These are phyloP conservation scores for Busseola fusca DNA, from an alignment of 2,888 invertebrate genomes.

Conservation along the genomic window DNA sequence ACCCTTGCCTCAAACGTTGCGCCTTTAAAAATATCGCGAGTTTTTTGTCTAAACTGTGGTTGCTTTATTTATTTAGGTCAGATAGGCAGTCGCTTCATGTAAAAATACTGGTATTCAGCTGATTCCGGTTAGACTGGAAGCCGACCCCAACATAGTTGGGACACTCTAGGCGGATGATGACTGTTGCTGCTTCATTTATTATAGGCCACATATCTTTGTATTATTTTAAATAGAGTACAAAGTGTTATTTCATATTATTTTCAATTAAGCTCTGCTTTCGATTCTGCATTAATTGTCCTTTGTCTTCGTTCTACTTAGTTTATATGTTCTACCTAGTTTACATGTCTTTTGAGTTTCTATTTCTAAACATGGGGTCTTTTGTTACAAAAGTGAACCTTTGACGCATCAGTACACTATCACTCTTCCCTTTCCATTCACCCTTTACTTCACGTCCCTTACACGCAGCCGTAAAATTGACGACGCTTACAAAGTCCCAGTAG, in stretches of 20 bases:
- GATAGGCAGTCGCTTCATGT: no score
- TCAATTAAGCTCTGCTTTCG: background rate
- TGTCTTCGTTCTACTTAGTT: background rate
- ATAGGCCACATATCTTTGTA: slow-evolving; percentile 1
- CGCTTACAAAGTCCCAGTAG: slow-evolving; percentile 10
- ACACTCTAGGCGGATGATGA: no score
- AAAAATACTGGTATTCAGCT: no score
- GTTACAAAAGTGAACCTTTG: slow-evolving; percentile 2
- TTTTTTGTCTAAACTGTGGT: slow-evolving; percentile 5
- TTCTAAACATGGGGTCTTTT: slow-evolving; percentile 15
- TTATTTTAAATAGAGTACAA: slow-evolving; percentile 2
- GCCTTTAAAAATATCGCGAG: slow-evolving; percentile 31
- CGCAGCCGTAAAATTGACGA: slow-evolving; percentile 10
- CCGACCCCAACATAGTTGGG: no score
- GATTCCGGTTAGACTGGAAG: no score
- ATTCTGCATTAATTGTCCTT: background rate
- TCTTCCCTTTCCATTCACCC: slow-evolving; percentile 17
- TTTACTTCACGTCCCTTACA: slow-evolving; percentile 24
- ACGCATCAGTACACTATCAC: slow-evolving; percentile 14
- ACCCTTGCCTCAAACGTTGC: slow-evolving; percentile 23
- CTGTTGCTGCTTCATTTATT: slow-evolving; percentile 41
- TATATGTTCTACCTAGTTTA: background rate
- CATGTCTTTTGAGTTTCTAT: background rate
- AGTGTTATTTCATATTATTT: background rate
- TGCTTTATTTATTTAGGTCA: no score